Evolutionary conservation across 1,140 invertebrate genomes (phyloP).

Genomic region (Drosophila murphyi): DNA sequence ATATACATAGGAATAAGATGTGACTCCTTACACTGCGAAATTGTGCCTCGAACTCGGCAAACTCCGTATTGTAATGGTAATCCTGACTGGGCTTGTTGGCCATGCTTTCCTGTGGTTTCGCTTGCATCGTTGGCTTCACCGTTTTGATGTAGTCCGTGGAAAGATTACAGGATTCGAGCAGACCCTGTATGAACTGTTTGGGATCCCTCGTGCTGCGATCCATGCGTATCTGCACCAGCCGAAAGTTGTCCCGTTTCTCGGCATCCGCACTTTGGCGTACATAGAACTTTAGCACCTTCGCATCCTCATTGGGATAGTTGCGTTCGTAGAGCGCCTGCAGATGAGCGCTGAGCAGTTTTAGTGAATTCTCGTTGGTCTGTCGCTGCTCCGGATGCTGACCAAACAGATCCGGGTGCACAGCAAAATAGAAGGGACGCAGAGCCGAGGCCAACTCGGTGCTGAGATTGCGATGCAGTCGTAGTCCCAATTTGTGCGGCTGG

Average conservation of each 20-base stretch:
- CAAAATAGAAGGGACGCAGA: slow-evolving; percentile 96
- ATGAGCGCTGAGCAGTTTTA: slow-evolving; percentile 94
- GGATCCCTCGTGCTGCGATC: slow-evolving; percentile 86
- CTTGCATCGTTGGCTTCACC: slow-evolving; percentile 82
- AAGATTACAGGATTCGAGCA: slow-evolving; percentile 92
- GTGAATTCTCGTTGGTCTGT: slow-evolving; percentile 95
- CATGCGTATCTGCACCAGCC: slow-evolving; percentile 87
- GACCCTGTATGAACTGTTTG: slow-evolving; percentile 89
- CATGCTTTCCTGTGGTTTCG: slow-evolving; percentile 29
- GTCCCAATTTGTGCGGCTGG: slow-evolving; percentile 3
- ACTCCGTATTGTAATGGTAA: slow-evolving; percentile 65
- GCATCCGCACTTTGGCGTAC: slow-evolving; percentile 87
- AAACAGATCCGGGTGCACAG: slow-evolving; percentile 97
- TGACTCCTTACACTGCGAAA: slow-evolving; percentile 46
- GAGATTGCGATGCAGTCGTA: slow-evolving; percentile 19
- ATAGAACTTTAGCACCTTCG: slow-evolving; percentile 89
- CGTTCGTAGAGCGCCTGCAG: slow-evolving; percentile 90
- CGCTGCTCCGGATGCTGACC: slow-evolving; percentile 94
- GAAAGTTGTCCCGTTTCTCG: slow-evolving; percentile 86
- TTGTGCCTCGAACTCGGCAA: slow-evolving; percentile 63
- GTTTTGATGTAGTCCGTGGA: slow-evolving; percentile 93
- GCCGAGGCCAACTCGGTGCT: slow-evolving; percentile 92
- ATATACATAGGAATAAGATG: not conserved
- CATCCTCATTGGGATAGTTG: slow-evolving; percentile 85
- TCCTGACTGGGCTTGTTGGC: slow-evolving; percentile 60